Percentiles rank a stretch among this genome's conserved stretches.
phyloP scores from a whole-genome alignment of 2,888 invertebrate species.

The Syrista parreyssii region DNA sequence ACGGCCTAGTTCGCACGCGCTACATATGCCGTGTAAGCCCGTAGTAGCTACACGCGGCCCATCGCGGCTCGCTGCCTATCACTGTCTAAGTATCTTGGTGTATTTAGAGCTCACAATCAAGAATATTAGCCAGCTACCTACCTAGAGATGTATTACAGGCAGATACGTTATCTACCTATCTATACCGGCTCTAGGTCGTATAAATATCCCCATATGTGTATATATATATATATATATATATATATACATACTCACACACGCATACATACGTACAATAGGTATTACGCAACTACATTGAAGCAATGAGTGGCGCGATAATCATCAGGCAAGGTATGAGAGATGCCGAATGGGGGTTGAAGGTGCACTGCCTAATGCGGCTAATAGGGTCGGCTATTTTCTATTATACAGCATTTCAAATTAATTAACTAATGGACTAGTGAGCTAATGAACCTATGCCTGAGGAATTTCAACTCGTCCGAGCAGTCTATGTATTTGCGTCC shows the following conservation, averaged over 20 bases:
- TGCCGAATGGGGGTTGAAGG: not conserved
- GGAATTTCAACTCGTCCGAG: conserved; percentile 11
- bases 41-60: not conserved
- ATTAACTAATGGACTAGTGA: conserved; percentile 63
- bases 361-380: conserved; percentile 37
- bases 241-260: no score
- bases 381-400: conserved; percentile 47
- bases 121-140: not conserved
- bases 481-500: not conserved
- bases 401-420: conserved; percentile 54
- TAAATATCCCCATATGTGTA: not conserved
- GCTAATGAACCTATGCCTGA: conserved; percentile 54
- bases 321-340: not conserved
- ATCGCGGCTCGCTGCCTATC: not conserved
- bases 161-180: not conserved
- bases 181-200: not conserved
- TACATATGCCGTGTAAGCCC: not conserved
- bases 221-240: conserved; percentile 13
- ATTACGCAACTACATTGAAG: not conserved
- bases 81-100: not conserved
- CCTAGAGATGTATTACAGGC: not conserved
- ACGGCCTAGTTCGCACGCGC: not conserved
- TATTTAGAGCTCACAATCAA: not conserved
- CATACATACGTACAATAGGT: not conserved
- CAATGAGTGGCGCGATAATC: not conserved